These are phyloP conservation scores for Myocastor coypus DNA, from an alignment of 2,113 vertebrate species.

Conservation along the genomic window DNA sequence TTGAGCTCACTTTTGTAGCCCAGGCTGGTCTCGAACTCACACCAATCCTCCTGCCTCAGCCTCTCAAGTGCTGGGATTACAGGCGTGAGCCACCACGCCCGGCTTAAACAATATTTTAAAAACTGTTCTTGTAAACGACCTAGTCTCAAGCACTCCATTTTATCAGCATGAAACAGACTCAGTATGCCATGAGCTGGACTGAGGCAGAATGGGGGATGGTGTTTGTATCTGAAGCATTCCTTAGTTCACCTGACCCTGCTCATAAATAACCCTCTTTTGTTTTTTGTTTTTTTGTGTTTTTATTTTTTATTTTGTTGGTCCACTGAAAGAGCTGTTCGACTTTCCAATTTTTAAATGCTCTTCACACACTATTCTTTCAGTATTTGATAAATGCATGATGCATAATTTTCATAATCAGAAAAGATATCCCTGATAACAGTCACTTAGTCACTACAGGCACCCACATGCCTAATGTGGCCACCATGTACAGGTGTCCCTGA, in stretches of 20 bases:
- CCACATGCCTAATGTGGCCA: background rate
- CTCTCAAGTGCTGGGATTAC: too few species aligned
- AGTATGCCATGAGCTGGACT: background rate
- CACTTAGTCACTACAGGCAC: background rate
- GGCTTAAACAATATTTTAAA: background rate
- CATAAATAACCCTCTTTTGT: accelerated
- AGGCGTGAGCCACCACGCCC: too few species aligned
- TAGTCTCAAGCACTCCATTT: background rate
- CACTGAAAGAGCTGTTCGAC: background rate
- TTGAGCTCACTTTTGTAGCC: too few species aligned
- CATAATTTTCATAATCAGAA: background rate
- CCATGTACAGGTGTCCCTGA: background rate
- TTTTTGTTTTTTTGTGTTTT: too few species aligned
- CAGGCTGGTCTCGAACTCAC: too few species aligned
- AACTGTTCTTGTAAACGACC: background rate
- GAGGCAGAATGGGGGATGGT: background rate
- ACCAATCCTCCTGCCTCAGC: too few species aligned
- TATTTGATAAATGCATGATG: conserved; percentile 1
- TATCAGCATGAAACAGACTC: background rate
- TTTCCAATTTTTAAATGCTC: background rate
- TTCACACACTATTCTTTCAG: background rate
- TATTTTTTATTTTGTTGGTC: too few species aligned
- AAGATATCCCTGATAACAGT: background rate
- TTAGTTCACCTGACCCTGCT: background rate
- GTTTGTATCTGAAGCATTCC: accelerated